A percentile compares a stretch with the other conserved stretches of the same genome.
Evolutionary conservation across 2,113 vertebrate genomes (phyloP).

Genomic region (Struthio camelus): DNA sequence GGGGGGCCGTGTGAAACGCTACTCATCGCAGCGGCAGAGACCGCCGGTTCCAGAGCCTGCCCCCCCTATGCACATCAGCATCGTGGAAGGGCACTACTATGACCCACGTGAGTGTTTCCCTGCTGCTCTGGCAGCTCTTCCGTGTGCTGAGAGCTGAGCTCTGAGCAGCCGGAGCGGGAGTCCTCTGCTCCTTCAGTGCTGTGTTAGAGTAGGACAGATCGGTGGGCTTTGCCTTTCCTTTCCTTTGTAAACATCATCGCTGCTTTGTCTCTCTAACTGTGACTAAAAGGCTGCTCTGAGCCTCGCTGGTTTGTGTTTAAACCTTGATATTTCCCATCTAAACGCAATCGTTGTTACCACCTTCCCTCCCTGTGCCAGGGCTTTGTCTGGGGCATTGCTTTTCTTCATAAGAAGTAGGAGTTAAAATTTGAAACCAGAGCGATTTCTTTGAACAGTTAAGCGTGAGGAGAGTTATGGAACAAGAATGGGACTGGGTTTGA

Average conservation of each 20-base stretch:
- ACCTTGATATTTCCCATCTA: too few species aligned
- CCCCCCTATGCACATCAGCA: conserved; percentile 92
- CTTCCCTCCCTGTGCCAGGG: background rate
- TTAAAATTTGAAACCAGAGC: background rate
- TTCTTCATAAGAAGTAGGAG: background rate
- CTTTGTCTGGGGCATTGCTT: background rate
- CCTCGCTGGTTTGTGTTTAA: background rate
- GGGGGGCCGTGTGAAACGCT: conserved; percentile 90
- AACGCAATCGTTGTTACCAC: background rate
- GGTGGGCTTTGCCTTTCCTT: background rate
- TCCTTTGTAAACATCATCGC: accelerated
- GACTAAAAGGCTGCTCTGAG: background rate
- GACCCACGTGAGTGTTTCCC: conserved; percentile 87
- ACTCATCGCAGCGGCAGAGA: conserved; percentile 94
- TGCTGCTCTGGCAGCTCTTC: background rate
- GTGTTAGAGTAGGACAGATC: accelerated
- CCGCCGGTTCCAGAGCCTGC: conserved; percentile 85
- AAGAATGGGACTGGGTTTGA: background rate
- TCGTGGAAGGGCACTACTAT: conserved; percentile 97
- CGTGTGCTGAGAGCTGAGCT: background rate
- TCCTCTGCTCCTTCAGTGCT: accelerated
- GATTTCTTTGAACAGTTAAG: background rate
- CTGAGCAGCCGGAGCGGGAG: background rate
- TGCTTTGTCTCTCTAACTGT: background rate
- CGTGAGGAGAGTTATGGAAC: background rate